Evolutionary conservation across 1,140 invertebrate genomes (phyloP).

Genomic region (Diprion similis): DNA sequence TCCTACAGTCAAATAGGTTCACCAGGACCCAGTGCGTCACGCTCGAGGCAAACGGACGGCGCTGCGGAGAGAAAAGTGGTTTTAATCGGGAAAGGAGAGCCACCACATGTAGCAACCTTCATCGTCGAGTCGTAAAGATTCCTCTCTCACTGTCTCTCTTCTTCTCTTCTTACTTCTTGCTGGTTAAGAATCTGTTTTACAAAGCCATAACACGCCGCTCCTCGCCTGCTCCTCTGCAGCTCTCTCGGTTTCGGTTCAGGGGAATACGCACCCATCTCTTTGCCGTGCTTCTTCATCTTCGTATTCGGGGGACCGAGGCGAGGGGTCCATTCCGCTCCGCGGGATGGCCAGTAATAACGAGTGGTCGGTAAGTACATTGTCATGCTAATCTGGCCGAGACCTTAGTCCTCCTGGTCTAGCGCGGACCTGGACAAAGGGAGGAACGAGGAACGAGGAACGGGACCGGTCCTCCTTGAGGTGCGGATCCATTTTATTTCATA

Average conservation of each 20-base stretch:
- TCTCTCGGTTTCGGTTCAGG: too few relatives aligned
- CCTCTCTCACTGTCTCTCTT: neutral
- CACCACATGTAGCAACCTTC: too few relatives aligned
- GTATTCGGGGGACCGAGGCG: neutral
- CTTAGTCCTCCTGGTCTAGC: conserved; percentile 39
- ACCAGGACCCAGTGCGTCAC: too few relatives aligned
- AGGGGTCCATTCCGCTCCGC: conserved; percentile 31
- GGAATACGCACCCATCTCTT: neutral
- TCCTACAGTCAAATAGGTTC: conserved; percentile 23
- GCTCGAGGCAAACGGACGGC: conserved; percentile 30
- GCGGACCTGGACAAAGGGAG: conserved; percentile 40
- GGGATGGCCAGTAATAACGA: conserved; percentile 52
- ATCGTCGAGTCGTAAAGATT: neutral
- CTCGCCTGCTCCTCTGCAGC: too few relatives aligned
- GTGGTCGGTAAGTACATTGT: conserved; percentile 56
- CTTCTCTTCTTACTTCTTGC: neutral
- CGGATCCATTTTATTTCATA: conserved; percentile 15
- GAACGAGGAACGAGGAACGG: neutral
- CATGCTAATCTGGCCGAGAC: conserved; percentile 51
- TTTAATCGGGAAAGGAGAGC: neutral
- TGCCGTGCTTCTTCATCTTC: neutral
- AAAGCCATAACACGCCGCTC: neutral
- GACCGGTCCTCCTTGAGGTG: conserved; percentile 43
- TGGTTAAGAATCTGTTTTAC: neutral
- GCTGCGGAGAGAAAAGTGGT: conserved; percentile 14